Evolutionary conservation across 2,797 vertebrate genomes (phyloP), one percentile per base, ranked within the genome.

Genomic region (Picus viridis): DNA sequence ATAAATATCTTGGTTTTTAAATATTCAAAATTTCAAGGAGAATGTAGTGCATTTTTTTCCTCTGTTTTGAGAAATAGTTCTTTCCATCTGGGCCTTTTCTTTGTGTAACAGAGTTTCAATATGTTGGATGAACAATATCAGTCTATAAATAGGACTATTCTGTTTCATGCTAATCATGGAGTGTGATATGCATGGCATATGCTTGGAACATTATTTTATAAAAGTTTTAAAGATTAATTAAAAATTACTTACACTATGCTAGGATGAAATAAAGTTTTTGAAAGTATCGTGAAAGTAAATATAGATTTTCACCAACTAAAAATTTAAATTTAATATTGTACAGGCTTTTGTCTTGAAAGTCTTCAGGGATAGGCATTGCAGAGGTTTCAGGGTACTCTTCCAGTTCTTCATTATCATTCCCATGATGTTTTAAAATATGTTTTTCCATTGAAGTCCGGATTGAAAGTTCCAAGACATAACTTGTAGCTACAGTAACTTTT

Each of bases 11-110:
- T 34, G 27, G 12, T 61, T 77, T 80, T 24, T 16, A 92, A 86
- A 62, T 59, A 49, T 11, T 68, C 89, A 71, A 90, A 43, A 57
- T 86, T 67, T 68, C 54, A 59, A 41, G 24, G 69, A 53, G 75
- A 92, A 83, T 32, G 19, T 36, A 62, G 13, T 53, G 16, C 4
- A 75, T 10, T 53, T 88, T 61, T 41, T 53, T 62, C 16, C 30
- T 94, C 14, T 74, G 7, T 72, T 56, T 91, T 88, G 29, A 86
- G 56, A 92, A 94, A 64, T 45, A 77, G 75, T 88, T 92, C 16
- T 27, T 75, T 87, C 67, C 29, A 79, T 74, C 39, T 93, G 56
- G 41, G 8, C 2, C 43, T 62, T 88, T 82, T 49, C 36, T 71
- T 88, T 75, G 27, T 26, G 10, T 70, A 68, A 43, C 3, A 59